phyloP scores from a whole-genome alignment of 1,140 invertebrate genomes.

The Antheraea pernyi region DNA sequence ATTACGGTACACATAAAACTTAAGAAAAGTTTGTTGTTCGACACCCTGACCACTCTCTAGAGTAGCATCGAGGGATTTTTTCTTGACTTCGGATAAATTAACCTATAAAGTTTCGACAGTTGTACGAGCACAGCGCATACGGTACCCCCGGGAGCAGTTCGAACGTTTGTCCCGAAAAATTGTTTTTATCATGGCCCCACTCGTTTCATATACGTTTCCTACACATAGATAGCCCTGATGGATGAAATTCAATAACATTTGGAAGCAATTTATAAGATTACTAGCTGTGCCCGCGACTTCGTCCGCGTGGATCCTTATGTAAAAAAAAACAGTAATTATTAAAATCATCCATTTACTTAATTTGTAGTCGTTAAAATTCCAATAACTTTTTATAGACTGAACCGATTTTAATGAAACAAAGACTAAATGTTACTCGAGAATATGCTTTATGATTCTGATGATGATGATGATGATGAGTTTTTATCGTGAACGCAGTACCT shows the following conservation, averaged over 20 bases:
- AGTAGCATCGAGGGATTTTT: background rate
- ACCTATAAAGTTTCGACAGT: background rate
- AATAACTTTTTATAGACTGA: too few species aligned
- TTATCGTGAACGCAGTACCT: too few species aligned
- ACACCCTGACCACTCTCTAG: background rate
- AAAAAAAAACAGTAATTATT: too few species aligned
- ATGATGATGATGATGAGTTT: too few species aligned
- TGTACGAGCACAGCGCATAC: background rate
- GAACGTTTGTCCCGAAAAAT: background rate
- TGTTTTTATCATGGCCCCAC: background rate
- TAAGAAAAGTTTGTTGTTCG: background rate
- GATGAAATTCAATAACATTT: background rate
- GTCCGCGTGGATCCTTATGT: too few species aligned
- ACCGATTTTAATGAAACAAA: too few species aligned
- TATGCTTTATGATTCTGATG: too few species aligned
- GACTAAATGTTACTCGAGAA: too few species aligned
- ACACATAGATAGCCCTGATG: background rate
- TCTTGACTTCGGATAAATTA: background rate
- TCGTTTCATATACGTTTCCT: background rate
- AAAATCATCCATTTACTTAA: too few species aligned
- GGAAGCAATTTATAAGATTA: too few species aligned
- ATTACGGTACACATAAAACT: conserved; percentile 1
- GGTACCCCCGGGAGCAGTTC: background rate
- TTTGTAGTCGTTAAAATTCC: too few species aligned
- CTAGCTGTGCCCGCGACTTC: too few species aligned